These are phyloP conservation scores for Bombycilla garrulus DNA, from an alignment of 2,113 vertebrate genomes.

Conservation along the genomic window DNA sequence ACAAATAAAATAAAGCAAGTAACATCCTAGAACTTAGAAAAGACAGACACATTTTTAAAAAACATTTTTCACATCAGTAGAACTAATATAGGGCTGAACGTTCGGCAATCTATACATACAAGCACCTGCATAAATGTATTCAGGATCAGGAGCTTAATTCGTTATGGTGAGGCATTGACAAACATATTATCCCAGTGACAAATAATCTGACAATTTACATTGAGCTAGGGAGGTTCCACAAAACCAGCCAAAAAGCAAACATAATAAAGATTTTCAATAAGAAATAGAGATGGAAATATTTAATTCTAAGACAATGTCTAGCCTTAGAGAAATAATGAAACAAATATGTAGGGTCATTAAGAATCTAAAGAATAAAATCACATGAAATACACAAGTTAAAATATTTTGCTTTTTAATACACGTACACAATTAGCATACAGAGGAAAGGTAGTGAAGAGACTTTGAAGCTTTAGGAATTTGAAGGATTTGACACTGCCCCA, in stretches of 20 bases:
- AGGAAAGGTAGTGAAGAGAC: neutral
- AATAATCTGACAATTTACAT: constrained; percentile 32
- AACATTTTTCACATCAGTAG: neutral
- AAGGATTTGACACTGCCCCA: neutral
- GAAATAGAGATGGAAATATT: neutral
- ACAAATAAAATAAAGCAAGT: neutral
- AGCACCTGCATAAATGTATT: constrained; percentile 36
- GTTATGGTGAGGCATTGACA: constrained; percentile 36
- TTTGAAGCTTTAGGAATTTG: neutral
- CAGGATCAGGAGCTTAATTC: constrained; percentile 37
- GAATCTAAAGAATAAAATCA: neutral
- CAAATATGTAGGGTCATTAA: neutral
- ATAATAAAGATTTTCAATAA: constrained; percentile 46
- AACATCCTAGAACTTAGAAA: neutral
- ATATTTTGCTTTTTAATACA: neutral
- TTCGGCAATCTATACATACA: constrained; percentile 18
- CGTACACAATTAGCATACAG: neutral
- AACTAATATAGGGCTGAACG: neutral
- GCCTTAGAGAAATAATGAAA: constrained; percentile 22
- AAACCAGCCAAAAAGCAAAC: constrained; percentile 11
- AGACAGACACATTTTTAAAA: neutral
- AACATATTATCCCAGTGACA: constrained; percentile 32
- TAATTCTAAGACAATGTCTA: neutral
- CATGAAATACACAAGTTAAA: neutral
- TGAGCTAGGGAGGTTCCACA: constrained; percentile 8